A percentile compares a stretch with the other conserved stretches of the same genome.
Evolutionary conservation across 2,797 vertebrate species (phyloP).

Genomic region (Periparus ater): DNA sequence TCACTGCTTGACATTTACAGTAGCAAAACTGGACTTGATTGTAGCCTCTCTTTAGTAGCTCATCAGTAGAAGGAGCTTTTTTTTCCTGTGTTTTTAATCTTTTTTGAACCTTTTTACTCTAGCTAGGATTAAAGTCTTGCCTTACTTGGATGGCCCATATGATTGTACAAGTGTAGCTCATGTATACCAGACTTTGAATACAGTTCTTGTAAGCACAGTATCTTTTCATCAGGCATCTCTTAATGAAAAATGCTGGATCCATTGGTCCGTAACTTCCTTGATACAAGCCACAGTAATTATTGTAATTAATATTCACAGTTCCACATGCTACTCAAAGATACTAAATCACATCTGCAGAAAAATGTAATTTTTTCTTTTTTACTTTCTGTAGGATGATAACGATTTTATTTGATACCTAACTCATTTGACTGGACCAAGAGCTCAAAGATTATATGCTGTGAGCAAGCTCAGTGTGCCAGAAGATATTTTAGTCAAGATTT

Average conservation of each 20-base stretch:
- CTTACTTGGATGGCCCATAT: not conserved
- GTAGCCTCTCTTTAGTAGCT: not conserved
- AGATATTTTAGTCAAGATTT: not conserved
- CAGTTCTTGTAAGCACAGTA: not conserved
- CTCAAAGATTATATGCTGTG: not conserved
- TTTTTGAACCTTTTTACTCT: not conserved
- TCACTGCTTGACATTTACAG: not conserved
- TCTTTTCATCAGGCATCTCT: not conserved
- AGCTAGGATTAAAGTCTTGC: not conserved
- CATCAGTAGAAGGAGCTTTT: not conserved
- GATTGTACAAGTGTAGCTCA: not conserved
- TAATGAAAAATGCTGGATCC: not conserved
- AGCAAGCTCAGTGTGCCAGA: not conserved
- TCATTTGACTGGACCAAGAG: not conserved
- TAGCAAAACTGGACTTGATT: not conserved
- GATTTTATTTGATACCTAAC: not conserved
- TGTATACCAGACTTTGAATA: not conserved
- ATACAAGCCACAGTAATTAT: not conserved
- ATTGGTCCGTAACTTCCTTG: not conserved
- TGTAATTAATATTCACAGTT: not conserved
- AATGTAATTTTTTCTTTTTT: not conserved
- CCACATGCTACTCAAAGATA: not conserved
- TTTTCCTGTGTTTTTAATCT: not conserved
- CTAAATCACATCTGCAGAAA: not conserved
- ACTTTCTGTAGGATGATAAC: not conserved